Evolutionary conservation across 1,140 invertebrate genomes (phyloP).

Genomic region (Apis laboriosa): DNA sequence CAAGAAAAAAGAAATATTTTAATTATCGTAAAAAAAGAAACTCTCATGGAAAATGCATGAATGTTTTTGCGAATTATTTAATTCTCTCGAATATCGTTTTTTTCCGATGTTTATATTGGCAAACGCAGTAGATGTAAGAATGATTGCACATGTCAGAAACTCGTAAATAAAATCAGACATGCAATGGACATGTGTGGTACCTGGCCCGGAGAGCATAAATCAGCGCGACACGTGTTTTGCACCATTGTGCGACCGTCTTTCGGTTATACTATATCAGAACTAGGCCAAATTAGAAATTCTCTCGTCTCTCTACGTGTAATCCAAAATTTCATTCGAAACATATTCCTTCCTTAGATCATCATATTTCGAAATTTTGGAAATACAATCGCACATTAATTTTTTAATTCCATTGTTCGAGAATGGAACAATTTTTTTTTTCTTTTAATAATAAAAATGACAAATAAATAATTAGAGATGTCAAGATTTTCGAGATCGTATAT

Average conservation of each 20-base stretch:
- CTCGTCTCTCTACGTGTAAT: neutral
- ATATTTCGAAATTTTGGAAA: neutral
- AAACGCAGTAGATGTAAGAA: neutral
- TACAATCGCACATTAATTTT: too few species aligned
- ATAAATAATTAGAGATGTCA: too few species aligned
- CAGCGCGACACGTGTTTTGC: neutral
- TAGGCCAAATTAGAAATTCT: neutral
- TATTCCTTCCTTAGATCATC: neutral
- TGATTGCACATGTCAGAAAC: slow-evolving; percentile 1
- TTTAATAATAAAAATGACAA: too few species aligned
- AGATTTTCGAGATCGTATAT: too few species aligned
- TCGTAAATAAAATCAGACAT: slow-evolving; percentile 36
- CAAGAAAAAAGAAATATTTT: neutral
- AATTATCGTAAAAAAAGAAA: neutral
- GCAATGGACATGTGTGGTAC: neutral
- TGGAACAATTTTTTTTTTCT: too few species aligned
- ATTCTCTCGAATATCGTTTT: neutral
- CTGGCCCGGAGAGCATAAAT: slow-evolving; percentile 22
- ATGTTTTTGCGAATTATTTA: neutral
- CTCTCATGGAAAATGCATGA: neutral
- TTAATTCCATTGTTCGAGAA: too few species aligned
- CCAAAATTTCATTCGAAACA: neutral
- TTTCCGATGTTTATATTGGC: neutral
- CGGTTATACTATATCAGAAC: neutral
- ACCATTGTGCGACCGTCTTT: slow-evolving; percentile 6